A percentile compares a stretch with the other conserved stretches of the same genome.
Evolutionary conservation across 2,113 vertebrate species (phyloP).

Genomic region (Amphiprion percula): DNA sequence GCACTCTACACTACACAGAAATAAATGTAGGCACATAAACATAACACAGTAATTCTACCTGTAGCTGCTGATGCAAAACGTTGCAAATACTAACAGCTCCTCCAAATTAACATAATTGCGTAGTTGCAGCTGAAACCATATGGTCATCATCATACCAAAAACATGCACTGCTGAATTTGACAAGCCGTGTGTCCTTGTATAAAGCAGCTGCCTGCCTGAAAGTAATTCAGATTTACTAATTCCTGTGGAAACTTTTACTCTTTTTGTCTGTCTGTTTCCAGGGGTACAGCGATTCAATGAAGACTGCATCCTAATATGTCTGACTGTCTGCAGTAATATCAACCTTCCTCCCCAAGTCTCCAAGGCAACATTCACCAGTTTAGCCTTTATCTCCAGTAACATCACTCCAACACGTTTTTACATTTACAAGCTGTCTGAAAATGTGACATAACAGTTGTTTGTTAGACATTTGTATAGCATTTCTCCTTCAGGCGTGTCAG

Average conservation of each 20-base stretch:
- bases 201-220: background rate
- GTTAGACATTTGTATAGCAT: slow-evolving; percentile 29
- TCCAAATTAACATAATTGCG: too few relatives aligned
- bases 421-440: slow-evolving; percentile 32
- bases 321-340: slow-evolving; percentile 40
- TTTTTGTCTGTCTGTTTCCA: background rate
- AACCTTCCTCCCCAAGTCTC: slow-evolving; percentile 61
- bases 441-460: slow-evolving; percentile 1
- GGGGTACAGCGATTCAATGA: background rate
- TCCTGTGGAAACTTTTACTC: slow-evolving; percentile 3
- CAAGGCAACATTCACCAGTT: slow-evolving; percentile 69
- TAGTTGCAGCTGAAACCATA: too few relatives aligned
- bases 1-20: too few relatives aligned
- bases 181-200: background rate
- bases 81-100: too few relatives aligned
- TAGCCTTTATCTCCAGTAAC: slow-evolving; percentile 38
- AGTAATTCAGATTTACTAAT: background rate
- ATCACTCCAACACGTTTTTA: slow-evolving; percentile 37
- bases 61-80: too few relatives aligned
- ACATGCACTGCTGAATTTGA: background rate
- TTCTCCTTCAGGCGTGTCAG: slow-evolving; percentile 13
- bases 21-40: too few relatives aligned
- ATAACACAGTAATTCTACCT: too few relatives aligned
- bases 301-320: slow-evolving; percentile 1
- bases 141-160: background rate